Conservation (phyloP, 2,113 vertebrate genomes). For the Nestor notabilis region DNA sequence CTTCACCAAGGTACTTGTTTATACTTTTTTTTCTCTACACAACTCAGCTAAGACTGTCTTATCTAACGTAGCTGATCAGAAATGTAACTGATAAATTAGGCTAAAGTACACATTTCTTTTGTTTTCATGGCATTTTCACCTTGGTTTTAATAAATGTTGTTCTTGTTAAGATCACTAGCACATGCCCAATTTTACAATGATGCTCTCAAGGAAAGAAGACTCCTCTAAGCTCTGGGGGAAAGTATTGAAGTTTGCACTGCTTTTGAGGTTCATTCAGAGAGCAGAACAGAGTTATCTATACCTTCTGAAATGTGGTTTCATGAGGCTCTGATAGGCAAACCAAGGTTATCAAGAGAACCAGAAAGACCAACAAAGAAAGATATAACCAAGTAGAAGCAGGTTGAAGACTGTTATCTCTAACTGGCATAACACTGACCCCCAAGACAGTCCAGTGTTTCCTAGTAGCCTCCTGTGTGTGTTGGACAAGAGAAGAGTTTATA, state of each 20-base stretch:
- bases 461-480: neutral
- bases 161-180: neutral
- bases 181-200: neutral
- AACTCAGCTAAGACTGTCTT: neutral
- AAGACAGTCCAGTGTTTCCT: neutral
- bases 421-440: fast-evolving
- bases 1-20: neutral
- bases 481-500: neutral
- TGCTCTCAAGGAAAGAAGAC: neutral
- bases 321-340: neutral
- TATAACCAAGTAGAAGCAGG: neutral
- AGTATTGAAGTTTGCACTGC: neutral
- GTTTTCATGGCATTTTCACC: neutral
- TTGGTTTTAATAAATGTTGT: neutral
- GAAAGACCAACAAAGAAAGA: neutral
- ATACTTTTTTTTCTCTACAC: neutral
- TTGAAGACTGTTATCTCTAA: neutral
- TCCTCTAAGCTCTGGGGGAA: neutral
- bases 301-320: neutral
- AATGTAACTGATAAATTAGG: neutral
- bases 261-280: neutral
- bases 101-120: neutral
- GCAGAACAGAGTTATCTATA: neutral
- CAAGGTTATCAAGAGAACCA: neutral
- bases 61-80: neutral